Evolutionary conservation across 2,888 invertebrate genomes (phyloP).

Genomic region (Oeneis ivallda): DNA sequence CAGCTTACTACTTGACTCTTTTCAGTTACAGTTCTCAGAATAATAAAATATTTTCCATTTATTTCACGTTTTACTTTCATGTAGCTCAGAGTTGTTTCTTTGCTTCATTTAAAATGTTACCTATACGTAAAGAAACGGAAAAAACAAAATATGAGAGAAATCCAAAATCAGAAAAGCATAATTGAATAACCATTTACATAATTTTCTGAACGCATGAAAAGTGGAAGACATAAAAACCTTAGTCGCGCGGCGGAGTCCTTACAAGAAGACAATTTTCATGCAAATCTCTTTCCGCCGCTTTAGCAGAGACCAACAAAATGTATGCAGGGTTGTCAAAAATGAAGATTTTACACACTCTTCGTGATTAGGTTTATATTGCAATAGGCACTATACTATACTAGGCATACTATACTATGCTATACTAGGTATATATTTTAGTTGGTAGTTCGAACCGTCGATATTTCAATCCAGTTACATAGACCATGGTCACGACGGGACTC

Average conservation of each 20-base stretch:
- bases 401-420: no score
- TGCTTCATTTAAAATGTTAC: background rate
- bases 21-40: no score
- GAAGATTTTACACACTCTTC: no score
- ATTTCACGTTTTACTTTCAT: no score
- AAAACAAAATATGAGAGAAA: background rate
- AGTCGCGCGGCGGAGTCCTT: slow-evolving; percentile 48
- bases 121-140: background rate
- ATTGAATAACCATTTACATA: slow-evolving; percentile 37
- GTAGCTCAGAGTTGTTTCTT: background rate
- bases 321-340: slow-evolving; percentile 49
- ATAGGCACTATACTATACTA: no score
- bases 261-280: slow-evolving; percentile 76
- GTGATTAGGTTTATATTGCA: no score
- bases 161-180: slow-evolving; percentile 1
- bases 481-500: no score
- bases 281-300: slow-evolving; percentile 76
- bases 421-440: no score
- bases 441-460: no score
- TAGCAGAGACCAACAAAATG: slow-evolving; percentile 67
- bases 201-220: slow-evolving; percentile 33
- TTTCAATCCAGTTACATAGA: no score
- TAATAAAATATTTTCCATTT: no score
- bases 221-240: slow-evolving; percentile 32
- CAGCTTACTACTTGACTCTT: no score